Conservation (phyloP, 2,888 invertebrate genomes). For the Sabellastarte sp. region DNA sequence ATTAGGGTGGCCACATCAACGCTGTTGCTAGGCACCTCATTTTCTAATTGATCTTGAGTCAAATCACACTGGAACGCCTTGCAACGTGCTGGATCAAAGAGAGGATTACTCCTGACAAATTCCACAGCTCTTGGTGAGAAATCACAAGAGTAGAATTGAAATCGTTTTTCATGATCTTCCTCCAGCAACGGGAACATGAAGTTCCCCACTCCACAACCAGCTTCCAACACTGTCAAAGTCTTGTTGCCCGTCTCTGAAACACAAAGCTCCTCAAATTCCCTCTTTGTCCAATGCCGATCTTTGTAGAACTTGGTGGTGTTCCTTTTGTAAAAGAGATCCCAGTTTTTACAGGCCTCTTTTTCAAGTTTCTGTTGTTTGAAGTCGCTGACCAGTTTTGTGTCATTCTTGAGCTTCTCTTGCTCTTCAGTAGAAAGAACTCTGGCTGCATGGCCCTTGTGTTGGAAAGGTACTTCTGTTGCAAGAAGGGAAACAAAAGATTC, state of each 20-base stretch:
- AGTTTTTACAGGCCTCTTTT: slow-evolving; percentile 79
- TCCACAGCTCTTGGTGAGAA: slow-evolving; percentile 88
- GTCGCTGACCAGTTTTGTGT: too few species aligned
- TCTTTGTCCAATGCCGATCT: slow-evolving; percentile 93
- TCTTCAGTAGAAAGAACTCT: too few species aligned
- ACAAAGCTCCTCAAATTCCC: slow-evolving; percentile 85
- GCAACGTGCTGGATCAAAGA: slow-evolving; percentile 70
- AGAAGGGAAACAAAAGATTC: too few species aligned
- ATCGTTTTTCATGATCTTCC: slow-evolving; percentile 68
- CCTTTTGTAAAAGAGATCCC: slow-evolving; percentile 95
- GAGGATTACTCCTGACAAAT: slow-evolving; percentile 70
- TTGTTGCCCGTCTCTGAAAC: slow-evolving; percentile 36
- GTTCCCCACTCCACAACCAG: slow-evolving; percentile 97
- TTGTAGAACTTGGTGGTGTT: slow-evolving; percentile 92
- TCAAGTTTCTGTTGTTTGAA: slow-evolving; percentile 78
- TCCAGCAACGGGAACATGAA: slow-evolving; percentile 87
- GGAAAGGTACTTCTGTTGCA: too few species aligned
- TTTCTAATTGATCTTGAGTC: slow-evolving; percentile 69
- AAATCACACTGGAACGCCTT: slow-evolving; percentile 83
- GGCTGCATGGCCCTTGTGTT: too few species aligned
- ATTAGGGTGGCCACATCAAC: slow-evolving; percentile 85
- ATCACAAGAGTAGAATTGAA: slow-evolving; percentile 80
- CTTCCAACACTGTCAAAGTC: slow-evolving; percentile 70
- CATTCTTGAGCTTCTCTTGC: too few species aligned
- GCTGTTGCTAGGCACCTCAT: slow-evolving; percentile 56